phyloP scores from a whole-genome alignment of 2,113 vertebrate species.

The Lampris megalopsis region DNA sequence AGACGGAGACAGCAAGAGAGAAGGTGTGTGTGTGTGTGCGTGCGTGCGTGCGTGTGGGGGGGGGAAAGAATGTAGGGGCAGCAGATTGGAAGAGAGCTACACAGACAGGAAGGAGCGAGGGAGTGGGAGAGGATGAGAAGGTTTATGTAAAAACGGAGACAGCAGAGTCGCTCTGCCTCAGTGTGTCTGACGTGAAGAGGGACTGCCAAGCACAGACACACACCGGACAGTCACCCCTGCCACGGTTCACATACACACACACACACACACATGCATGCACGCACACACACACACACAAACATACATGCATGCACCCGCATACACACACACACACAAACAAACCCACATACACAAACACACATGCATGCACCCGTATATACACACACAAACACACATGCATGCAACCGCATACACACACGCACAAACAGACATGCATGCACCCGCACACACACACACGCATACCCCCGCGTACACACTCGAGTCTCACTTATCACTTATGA shows the following conservation, averaged over 20 bases:
- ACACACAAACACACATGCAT: background rate
- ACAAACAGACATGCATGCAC: constrained; percentile 6
- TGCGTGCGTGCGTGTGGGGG: too few species aligned
- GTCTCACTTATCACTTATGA: constrained; percentile 28
- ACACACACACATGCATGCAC: too few species aligned
- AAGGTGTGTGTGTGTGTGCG: too few species aligned
- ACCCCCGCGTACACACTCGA: constrained; percentile 14
- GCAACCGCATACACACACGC: background rate
- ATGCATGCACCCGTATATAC: background rate
- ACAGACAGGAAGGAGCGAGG: background rate
- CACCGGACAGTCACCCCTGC: constrained; percentile 7
- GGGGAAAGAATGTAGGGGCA: background rate
- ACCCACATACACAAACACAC: too few species aligned
- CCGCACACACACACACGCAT: background rate
- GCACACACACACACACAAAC: background rate
- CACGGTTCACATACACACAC: too few species aligned
- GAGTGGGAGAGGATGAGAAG: background rate
- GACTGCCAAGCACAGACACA: constrained; percentile 25
- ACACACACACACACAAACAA: background rate
- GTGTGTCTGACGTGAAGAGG: constrained; percentile 13
- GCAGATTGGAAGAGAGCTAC: background rate
- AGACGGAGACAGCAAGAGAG: background rate
- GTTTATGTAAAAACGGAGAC: background rate
- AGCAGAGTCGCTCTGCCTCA: constrained; percentile 8
- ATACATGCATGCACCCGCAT: constrained; percentile 5